A percentile compares a stretch with the other conserved stretches of the same genome.
phyloP scores from a whole-genome alignment of 1,140 invertebrate species.

The Lepidurus couesii region DNA sequence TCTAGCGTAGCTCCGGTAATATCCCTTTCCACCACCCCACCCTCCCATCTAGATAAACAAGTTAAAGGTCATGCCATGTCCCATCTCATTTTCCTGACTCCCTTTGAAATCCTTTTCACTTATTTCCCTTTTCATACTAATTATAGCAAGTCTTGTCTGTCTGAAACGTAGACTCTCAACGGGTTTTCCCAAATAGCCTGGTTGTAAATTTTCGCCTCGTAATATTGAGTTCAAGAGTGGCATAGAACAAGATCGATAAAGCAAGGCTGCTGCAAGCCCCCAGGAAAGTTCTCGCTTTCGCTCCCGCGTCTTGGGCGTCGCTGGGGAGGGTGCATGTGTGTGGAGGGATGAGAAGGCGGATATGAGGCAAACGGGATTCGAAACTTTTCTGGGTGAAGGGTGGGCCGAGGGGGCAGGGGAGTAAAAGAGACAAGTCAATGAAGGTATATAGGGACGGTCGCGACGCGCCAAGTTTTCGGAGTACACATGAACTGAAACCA shows the following conservation, averaged over 20 bases:
- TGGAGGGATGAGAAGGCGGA: not conserved
- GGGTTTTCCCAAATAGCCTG: not conserved
- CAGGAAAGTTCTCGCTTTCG: not conserved
- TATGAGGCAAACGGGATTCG: not conserved
- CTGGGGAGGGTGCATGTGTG: not conserved
- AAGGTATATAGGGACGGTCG: not conserved
- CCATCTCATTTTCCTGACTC: not conserved
- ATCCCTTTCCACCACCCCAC: not conserved
- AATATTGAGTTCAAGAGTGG: not conserved
- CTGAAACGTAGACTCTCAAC: not conserved
- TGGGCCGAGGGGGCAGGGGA: not conserved
- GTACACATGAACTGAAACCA: not conserved
- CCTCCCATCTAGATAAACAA: not conserved
- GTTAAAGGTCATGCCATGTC: not conserved
- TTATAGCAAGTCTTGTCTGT: not conserved
- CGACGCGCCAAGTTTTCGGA: not conserved
- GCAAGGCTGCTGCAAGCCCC: constrained; percentile 3
- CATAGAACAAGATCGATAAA: not conserved
- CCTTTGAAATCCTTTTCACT: not conserved
- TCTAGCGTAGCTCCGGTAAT: not conserved
- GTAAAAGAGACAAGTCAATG: constrained; percentile 5
- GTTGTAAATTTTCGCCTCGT: not conserved
- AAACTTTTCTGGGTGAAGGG: not conserved
- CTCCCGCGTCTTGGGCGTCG: not conserved
- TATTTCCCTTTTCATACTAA: not conserved